Base-by-base conservation (phyloP, 2,888 invertebrate genomes). In the Melieria crassipennis region DNA sequence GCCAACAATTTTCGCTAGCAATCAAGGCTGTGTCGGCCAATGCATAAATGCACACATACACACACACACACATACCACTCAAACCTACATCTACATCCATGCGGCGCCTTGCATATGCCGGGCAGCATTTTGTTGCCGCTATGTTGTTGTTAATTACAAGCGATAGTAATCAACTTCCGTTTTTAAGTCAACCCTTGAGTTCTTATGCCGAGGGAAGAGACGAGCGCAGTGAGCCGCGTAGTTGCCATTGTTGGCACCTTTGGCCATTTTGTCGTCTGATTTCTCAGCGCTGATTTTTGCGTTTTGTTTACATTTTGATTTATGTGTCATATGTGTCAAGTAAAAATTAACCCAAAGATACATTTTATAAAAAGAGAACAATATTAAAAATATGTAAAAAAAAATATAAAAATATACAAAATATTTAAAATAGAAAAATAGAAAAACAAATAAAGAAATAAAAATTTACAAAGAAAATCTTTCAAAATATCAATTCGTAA, bases 161-260 rank as follows among this genome's bases (percentile, higher is more conserved):
- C 81, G 81, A 81, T 82, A 81, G 82, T 82, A 81, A 81, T 81
- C 81, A 79, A 81, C 81, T 81, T 81, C 81, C 81, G 81, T 77
- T 82, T 80, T 75, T 74, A 75, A 73, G 78, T 79, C 77, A 30
- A 30, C 30, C 30, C 30, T 30, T 30, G 75, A 74, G 73, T 71
- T 63, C 13, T 30, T 30, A 30, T 30, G 30, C 30, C 30, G 30
- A 3, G 30, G 0, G 30, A 30, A 3, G 2, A 30, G 30, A 2
- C 30, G 30, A 2, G 30, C 1, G 30, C 30, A 30, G 3, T 30
- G 30, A 30, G 30, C 2, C 30, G 30, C 30, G 30, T 30, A 30
- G 30, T 30, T 30, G 30, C 30, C 30, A 30, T 30, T 30, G 30
- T 30, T 30, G 30, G 30, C 30, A 30, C 30, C 30, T 30, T 30